Evolutionary conservation across 2,113 vertebrate genomes (phyloP).

Genomic region (Zosterops hypoxanthus): DNA sequence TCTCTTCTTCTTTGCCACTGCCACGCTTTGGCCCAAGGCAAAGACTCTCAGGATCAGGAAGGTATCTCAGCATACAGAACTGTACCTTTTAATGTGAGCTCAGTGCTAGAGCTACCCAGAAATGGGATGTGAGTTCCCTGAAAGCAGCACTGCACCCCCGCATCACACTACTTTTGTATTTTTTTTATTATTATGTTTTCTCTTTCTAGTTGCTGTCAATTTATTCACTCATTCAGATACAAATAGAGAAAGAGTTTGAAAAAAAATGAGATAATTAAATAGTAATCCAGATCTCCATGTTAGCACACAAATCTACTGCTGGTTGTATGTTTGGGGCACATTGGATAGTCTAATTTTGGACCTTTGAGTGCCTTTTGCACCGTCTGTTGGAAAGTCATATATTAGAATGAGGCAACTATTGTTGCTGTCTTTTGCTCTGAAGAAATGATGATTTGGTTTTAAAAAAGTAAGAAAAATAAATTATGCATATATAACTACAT

Average conservation of each 20-base stretch:
- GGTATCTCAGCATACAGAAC: too few relatives aligned
- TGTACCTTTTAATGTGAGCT: too few relatives aligned
- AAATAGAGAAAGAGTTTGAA: not conserved
- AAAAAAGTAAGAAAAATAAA: not conserved
- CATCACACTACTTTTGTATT: not conserved
- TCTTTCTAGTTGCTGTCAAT: not conserved
- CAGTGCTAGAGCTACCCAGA: too few relatives aligned
- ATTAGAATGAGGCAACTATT: not conserved
- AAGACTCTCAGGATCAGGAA: too few relatives aligned
- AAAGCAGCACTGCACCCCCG: too few relatives aligned
- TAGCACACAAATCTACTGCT: not conserved
- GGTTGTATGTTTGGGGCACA: not conserved
- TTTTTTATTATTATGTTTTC: not conserved
- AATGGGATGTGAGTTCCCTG: too few relatives aligned
- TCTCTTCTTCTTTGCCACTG: too few relatives aligned
- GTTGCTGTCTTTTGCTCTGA: not conserved
- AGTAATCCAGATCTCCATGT: not conserved
- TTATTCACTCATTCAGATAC: not conserved
- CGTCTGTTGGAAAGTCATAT: not conserved
- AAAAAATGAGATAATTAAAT: not conserved
- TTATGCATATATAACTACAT: not conserved
- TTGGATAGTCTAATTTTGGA: not conserved
- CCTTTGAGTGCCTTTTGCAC: not conserved
- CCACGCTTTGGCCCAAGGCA: too few relatives aligned
- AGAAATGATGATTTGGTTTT: not conserved